Evolutionary conservation across 1,140 invertebrate species (phyloP).

Genomic region (Colletes gigas): DNA sequence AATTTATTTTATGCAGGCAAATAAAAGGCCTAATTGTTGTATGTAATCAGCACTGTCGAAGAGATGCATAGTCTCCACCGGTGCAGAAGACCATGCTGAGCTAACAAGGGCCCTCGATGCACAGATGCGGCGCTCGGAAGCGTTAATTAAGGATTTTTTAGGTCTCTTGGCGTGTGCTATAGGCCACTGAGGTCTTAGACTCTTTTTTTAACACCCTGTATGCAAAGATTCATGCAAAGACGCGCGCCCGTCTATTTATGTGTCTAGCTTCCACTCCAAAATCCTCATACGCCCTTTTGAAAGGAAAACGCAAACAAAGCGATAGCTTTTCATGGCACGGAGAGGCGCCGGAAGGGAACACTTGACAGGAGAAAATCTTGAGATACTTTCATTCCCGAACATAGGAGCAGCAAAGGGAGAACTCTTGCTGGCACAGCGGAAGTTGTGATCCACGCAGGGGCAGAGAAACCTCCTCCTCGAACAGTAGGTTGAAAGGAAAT

Average conservation of each 20-base stretch:
- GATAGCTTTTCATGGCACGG: conserved; percentile 39
- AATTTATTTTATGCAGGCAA: too few relatives aligned
- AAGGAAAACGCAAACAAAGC: conserved; percentile 50
- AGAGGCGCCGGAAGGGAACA: conserved; percentile 16
- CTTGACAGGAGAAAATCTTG: conserved; percentile 39
- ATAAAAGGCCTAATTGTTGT: too few relatives aligned
- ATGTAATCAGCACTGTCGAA: too few relatives aligned
- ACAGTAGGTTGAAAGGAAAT: conserved; percentile 9
- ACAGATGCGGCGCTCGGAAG: too few relatives aligned
- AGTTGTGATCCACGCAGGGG: conserved; percentile 40
- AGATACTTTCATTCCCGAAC: conserved; percentile 44
- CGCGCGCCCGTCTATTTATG: neutral
- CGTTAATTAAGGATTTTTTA: too few relatives aligned
- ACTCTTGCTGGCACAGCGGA: conserved; percentile 46
- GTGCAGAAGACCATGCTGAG: too few relatives aligned
- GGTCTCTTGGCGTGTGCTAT: too few relatives aligned
- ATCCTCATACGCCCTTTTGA: conserved; percentile 40
- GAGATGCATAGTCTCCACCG: too few relatives aligned
- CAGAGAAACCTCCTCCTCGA: conserved; percentile 18
- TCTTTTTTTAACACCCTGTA: too few relatives aligned
- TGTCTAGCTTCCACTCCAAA: conserved; percentile 29
- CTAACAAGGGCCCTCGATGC: too few relatives aligned
- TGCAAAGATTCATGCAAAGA: neutral
- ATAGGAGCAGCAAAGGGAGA: neutral
- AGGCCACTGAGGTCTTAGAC: too few relatives aligned